A percentile compares a stretch with the other conserved stretches of the same genome.
These are phyloP conservation scores for Diadromus collaris DNA, from an alignment of 2,888 invertebrate genomes.

Conservation along the genomic window DNA sequence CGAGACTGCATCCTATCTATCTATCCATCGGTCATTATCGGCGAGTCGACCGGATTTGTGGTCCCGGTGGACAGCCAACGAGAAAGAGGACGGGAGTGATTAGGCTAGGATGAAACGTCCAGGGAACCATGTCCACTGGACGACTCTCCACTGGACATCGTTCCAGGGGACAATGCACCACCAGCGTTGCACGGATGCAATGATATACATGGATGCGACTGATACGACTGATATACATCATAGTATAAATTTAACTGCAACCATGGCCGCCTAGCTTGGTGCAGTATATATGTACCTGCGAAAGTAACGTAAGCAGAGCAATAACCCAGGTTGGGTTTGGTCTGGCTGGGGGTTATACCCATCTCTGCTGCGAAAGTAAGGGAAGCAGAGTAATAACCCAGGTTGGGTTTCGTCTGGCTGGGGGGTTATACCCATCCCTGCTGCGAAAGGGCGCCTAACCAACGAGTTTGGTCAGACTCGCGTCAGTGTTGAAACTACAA, in stretches of 20 bases:
- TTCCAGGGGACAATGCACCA: conserved; percentile 21
- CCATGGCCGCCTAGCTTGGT: not conserved
- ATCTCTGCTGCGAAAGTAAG: conserved; percentile 10
- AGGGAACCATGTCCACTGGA: too few species aligned
- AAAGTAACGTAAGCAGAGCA: not conserved
- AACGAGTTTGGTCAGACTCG: too few species aligned
- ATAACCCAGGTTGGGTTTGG: not conserved
- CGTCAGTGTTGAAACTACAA: too few species aligned
- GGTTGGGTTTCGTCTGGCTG: too few species aligned
- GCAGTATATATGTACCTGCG: not conserved
- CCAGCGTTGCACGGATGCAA: conserved; percentile 1
- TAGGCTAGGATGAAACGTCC: conserved; percentile 22
- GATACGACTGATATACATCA: not conserved
- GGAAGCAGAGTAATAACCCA: conserved; percentile 23
- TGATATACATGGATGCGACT: not conserved
- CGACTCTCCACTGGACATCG: conserved; percentile 18
- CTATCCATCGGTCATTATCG: conserved; percentile 43
- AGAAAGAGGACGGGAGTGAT: conserved; percentile 19
- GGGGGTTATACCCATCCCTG: too few species aligned
- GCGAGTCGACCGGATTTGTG: conserved; percentile 27
- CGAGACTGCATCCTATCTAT: conserved; percentile 25
- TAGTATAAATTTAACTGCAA: conserved; percentile 7
- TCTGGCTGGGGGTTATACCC: too few species aligned
- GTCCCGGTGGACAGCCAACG: conserved; percentile 6
- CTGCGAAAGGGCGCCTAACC: too few species aligned